phyloP scores from a whole-genome alignment of 2,797 vertebrate genomes.

The Taenioides sp. region DNA sequence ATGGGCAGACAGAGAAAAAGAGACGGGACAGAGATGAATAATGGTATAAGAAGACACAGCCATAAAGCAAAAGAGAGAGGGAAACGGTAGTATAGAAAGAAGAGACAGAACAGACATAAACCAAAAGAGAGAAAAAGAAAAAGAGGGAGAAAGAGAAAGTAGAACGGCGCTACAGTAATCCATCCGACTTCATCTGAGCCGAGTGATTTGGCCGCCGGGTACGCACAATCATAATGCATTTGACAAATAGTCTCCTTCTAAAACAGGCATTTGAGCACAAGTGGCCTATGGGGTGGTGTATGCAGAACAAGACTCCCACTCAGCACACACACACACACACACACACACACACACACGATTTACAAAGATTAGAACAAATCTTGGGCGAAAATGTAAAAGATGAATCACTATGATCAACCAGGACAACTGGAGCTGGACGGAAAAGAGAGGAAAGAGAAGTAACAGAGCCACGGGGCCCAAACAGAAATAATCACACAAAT shows the following conservation, averaged over 20 bases:
- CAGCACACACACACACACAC: conserved; percentile 31
- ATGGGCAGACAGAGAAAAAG: conserved; percentile 3
- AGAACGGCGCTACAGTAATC: conserved; percentile 75
- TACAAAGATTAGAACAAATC: conserved; percentile 75
- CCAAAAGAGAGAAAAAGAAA: not conserved
- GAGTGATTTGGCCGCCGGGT: conserved; percentile 76
- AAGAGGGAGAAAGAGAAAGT: conserved; percentile 54
- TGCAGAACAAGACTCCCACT: conserved; percentile 82
- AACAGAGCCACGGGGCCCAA: conserved; percentile 55
- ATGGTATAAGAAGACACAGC: not conserved
- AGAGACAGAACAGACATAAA: not conserved
- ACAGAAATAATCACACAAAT: conserved; percentile 54
- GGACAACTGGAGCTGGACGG: conserved; percentile 65
- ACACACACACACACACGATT: conserved; percentile 66
- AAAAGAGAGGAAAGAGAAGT: conserved; percentile 53
- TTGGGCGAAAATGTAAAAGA: conserved; percentile 72
- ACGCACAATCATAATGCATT: conserved; percentile 83
- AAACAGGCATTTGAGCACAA: conserved; percentile 82
- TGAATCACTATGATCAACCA: conserved; percentile 75
- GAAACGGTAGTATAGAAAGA: not conserved
- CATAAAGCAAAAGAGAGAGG: not conserved
- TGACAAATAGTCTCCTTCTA: conserved; percentile 82
- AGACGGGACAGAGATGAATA: not conserved
- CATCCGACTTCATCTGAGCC: conserved; percentile 79
- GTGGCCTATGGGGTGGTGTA: conserved; percentile 80